A percentile compares a stretch with the other conserved stretches of the same genome.
Conservation (phyloP, 2,797 vertebrate genomes). For the Bryconaethiops microstoma region DNA sequence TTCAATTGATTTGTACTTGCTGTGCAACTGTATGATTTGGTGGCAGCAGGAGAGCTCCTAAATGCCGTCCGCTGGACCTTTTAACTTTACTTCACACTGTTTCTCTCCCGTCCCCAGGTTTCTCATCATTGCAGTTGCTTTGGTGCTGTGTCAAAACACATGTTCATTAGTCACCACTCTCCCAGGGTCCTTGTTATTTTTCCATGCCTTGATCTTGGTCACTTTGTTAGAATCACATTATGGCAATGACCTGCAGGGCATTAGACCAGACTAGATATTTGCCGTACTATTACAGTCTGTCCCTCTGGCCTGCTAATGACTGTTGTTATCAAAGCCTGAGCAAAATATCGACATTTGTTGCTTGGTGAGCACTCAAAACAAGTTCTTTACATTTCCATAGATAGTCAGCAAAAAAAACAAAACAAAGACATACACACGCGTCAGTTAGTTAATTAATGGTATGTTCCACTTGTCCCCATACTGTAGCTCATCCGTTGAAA, state of each 20-base stretch:
- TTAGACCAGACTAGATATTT: conserved; percentile 17
- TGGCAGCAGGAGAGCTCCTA: background rate
- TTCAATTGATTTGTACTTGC: background rate
- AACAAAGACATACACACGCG: background rate
- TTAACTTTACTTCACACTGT: conserved; percentile 6
- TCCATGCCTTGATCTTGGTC: conserved; percentile 41
- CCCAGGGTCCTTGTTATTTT: conserved; percentile 39
- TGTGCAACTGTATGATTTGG: background rate
- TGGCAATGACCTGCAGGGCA: conserved; percentile 27
- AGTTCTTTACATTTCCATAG: background rate
- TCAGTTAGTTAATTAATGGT: background rate
- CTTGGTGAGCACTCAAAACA: background rate
- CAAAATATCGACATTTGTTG: background rate
- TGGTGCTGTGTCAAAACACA: conserved; percentile 43
- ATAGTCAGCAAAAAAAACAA: no score
- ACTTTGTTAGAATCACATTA: conserved; percentile 26
- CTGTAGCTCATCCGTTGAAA: no score
- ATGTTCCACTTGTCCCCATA: background rate
- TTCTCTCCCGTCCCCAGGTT: background rate
- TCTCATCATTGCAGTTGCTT: conserved; percentile 18
- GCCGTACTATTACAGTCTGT: background rate
- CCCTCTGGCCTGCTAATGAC: conserved; percentile 28
- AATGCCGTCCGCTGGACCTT: conserved; percentile 1
- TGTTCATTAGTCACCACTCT: conserved; percentile 43
- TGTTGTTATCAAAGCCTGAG: background rate